phyloP scores from a whole-genome alignment of 1,140 invertebrate genomes.

The Anastrepha ludens region DNA sequence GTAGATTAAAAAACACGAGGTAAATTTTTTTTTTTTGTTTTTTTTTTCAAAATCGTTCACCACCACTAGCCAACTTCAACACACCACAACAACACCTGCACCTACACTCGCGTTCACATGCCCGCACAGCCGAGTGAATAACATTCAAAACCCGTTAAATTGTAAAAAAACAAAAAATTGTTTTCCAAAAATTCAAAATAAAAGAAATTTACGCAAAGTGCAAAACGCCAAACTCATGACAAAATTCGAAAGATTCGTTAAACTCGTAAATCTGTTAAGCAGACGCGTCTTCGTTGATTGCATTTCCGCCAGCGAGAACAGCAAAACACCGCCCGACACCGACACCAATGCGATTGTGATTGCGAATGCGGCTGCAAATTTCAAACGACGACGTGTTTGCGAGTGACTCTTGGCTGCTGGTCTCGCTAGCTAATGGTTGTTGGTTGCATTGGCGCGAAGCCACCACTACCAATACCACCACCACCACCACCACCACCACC shows the following conservation, averaged over 20 bases:
- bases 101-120: not conserved
- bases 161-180: not conserved
- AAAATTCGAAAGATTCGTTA: conserved; percentile 21
- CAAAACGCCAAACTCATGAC: not conserved
- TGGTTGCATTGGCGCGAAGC: conserved; percentile 29
- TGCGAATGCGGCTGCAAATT: conserved; percentile 50
- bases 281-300: conserved; percentile 46
- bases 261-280: conserved; percentile 39
- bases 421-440: not conserved
- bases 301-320: conserved; percentile 50
- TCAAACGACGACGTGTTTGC: conserved; percentile 32
- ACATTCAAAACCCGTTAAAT: not conserved
- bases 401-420: conserved; percentile 15
- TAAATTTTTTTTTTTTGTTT: no score
- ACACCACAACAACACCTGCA: not conserved
- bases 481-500: not conserved
- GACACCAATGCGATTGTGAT: conserved; percentile 52
- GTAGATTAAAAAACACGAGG: no score
- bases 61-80: not conserved
- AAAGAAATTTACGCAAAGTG: not conserved
- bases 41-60: no score
- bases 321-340: conserved; percentile 51
- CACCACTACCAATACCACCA: not conserved
- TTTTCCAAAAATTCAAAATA: not conserved
- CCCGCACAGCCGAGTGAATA: not conserved